Base-by-base conservation (phyloP, 2,888 invertebrate genomes). In the Drosophila robusta region DNA sequence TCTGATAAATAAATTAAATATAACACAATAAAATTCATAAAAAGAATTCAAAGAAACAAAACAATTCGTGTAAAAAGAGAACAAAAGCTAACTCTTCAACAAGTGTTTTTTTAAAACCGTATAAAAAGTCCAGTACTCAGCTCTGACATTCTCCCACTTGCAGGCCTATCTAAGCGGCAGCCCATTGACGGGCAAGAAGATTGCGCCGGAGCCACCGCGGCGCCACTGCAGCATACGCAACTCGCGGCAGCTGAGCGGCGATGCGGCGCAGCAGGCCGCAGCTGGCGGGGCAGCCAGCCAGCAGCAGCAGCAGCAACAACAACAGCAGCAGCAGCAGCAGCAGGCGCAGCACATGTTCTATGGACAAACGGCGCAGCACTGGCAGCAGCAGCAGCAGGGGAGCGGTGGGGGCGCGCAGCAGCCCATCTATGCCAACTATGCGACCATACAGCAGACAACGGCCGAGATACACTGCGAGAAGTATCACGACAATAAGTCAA, bases 181-280 rank as follows among this genome's bases (percentile, higher is more conserved):
- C 92, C 96, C 96, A 4, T 94, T 96, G 93, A 94, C 95, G 82
- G 94, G 95, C 42, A 95, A 96, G 87, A 95, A 96, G 89, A 94
- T 96, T 52, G 96, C 96, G 0, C 96, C 96, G 0, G 96, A 96
- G 70, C 97, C 96, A 0, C 97, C 96, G 1, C 95, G 96, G 77
- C 93, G 96, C 2, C 96, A 95, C 85, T 95, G 94, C 85, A 93
- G 92, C 89, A 92, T 92, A 82, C 91, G 92, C 74, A 92, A 91
- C 71, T 90, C 91, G 34, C 87, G 91, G 55, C 82, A 90, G 67
- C 69, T 84, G 66, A 87, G 73, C 75, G 79, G 65, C 6, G 70
- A 73, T 39, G 46, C 51, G 0, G 4, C 64, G 50, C 49, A 70
- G 45, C 78, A 70, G 26, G 38, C 57, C 26, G 52, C 73, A 51